Evolutionary conservation across 1,140 invertebrate species (phyloP).

Genomic region (Pseudobourletiella spinata): DNA sequence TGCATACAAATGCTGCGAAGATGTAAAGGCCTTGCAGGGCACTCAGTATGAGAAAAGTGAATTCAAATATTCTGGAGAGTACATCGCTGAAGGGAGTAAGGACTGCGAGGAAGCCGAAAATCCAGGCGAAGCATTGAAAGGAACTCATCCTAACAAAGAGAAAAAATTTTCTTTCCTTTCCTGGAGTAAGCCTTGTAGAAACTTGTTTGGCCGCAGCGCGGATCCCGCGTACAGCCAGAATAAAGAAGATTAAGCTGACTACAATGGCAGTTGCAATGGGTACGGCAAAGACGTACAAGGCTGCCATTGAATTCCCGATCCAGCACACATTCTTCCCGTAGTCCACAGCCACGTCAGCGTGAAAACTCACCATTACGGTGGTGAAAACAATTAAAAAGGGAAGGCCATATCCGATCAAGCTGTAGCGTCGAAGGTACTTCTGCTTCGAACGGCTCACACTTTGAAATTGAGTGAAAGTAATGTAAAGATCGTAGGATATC

Average conservation of each 20-base stretch:
- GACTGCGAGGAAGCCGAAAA: constrained; percentile 6
- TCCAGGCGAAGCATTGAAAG: constrained; percentile 2
- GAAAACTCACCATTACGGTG: neutral
- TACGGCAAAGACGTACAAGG: constrained; percentile 5
- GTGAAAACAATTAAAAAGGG: constrained; percentile 1
- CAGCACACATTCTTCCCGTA: constrained; percentile 1
- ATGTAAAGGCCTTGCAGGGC: constrained; percentile 3
- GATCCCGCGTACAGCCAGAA: neutral
- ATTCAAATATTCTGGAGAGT: constrained; percentile 7
- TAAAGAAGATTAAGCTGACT: neutral
- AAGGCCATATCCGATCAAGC: neutral
- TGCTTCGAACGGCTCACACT: neutral
- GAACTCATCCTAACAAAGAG: neutral
- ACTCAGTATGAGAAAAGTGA: neutral
- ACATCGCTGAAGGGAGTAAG: neutral
- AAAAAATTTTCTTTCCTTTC: neutral
- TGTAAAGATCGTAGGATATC: constrained; percentile 1
- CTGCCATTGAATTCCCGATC: constrained; percentile 2
- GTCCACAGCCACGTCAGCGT: neutral
- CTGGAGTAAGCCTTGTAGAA: neutral
- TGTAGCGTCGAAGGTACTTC: constrained; percentile 1
- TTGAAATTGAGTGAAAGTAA: neutral
- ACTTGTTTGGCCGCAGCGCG: neutral
- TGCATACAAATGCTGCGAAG: constrained; percentile 2
- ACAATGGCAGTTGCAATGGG: neutral